Percentiles rank a stretch among this genome's conserved stretches.
Evolutionary conservation across 2,113 vertebrate species (phyloP).

Genomic region (Anolis sagrei): DNA sequence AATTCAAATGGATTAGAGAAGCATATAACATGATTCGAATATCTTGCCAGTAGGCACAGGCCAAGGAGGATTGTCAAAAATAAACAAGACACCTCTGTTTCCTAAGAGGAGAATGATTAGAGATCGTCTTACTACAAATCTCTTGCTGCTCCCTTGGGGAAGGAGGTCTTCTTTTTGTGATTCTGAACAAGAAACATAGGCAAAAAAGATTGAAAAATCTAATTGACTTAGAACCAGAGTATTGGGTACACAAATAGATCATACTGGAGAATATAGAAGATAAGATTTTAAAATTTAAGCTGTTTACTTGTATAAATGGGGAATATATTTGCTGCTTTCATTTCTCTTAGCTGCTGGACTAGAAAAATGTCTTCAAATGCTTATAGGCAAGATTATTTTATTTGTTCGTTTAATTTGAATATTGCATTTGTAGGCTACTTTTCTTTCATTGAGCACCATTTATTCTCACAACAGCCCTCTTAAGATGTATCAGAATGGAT

Average conservation of each 20-base stretch:
- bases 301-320: neutral
- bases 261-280: neutral
- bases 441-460: too few relatives aligned
- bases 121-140: neutral
- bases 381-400: neutral
- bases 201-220: neutral
- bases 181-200: neutral
- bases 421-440: too few relatives aligned
- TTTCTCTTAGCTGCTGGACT: too few relatives aligned
- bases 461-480: too few relatives aligned
- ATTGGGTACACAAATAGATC: neutral
- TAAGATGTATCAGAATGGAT: too few relatives aligned
- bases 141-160: neutral
- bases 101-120: constrained; percentile 7
- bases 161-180: neutral
- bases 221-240: neutral
- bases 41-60: neutral
- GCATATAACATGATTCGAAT: neutral
- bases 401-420: neutral
- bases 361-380: neutral
- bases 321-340: neutral
- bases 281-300: neutral
- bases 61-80: neutral
- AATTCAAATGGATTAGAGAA: constrained; percentile 16
- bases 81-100: neutral